Evolutionary conservation across 2,797 vertebrate genomes (phyloP), one percentile per base, ranked within the genome.

Genomic region (Moxostoma hubbsi): DNA sequence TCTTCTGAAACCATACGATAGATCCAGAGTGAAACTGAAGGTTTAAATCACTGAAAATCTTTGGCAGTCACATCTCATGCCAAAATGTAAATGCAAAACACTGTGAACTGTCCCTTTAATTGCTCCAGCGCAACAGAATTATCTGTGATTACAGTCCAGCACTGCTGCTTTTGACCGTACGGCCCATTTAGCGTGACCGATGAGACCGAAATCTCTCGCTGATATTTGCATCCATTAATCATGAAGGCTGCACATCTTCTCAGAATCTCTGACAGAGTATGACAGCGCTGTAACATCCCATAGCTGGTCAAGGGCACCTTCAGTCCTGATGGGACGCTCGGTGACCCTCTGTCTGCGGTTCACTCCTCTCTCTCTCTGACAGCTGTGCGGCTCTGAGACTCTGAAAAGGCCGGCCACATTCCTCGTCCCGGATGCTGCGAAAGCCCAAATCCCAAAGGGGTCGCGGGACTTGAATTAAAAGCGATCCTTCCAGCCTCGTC

Each of bases 271-370:
- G 75, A 74, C 73, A 51, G 46, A n/a, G 10, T 16, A 77, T 45
- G 69, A 67, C 82, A 81, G 83, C 75, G 84, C 84, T 83, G 89
- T 92, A 89, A 91, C 93, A 85, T 87, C 87, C 87, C 89, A 89
- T 89, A 2, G 70, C 84, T 12, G 88, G 86, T 87, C 90, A 92
- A 93, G 91, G 93, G 91, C 92, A 94, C 91, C 92, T 82, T 93
- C 91, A 90, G 91, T 89, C 89, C 83, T 90, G 90, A 89, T 89
- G 86, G 83, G 82, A 85, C 85, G 89, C 92, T 88, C 87, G 90
- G 89, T 88, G 83, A 83, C 82, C 87, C 85, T 46, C 85, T 83
- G 86, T 86, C 87, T 87, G 78, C 87, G 82, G 81, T 81, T 82
- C 80, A 84, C 81, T 83, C 84, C 83, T 84, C 74, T 73, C 68